Evolutionary conservation across 2,888 invertebrate species (phyloP).

Genomic region (Phalera bucephala): DNA sequence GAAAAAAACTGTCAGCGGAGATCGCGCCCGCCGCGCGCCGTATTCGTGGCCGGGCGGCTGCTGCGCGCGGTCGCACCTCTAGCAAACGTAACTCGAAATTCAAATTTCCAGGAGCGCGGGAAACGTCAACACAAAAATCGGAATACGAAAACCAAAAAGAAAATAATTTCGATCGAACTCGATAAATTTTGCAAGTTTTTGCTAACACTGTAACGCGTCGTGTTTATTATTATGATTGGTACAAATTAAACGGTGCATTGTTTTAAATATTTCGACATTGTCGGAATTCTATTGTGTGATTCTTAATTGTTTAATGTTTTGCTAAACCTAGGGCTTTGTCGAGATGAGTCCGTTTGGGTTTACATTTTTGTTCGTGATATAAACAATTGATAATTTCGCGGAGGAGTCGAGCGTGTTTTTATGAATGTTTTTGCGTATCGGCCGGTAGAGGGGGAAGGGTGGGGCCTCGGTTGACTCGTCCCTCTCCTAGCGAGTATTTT

Average conservation of each 20-base stretch:
- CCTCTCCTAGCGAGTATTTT: slow-evolving; percentile 81
- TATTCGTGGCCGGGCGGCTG: slow-evolving; percentile 76
- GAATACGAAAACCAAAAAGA: slow-evolving; percentile 24
- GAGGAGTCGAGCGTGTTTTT: slow-evolving; percentile 74
- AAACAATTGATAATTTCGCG: slow-evolving; percentile 79
- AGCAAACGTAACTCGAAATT: slow-evolving; percentile 40
- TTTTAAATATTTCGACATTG: slow-evolving; percentile 75
- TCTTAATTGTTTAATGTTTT: slow-evolving; percentile 71
- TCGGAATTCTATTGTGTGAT: slow-evolving; percentile 70
- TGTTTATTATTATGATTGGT: slow-evolving; percentile 72
- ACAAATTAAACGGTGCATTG: slow-evolving; percentile 70
- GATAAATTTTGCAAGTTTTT: no score
- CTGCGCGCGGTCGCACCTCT: slow-evolving; percentile 67
- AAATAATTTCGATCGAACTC: slow-evolving; percentile 41
- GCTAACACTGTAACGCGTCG: slow-evolving; percentile 55
- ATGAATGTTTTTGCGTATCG: slow-evolving; percentile 80
- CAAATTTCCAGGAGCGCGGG: slow-evolving; percentile 69
- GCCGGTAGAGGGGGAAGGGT: slow-evolving; percentile 73
- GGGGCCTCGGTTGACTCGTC: slow-evolving; percentile 77
- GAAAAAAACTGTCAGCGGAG: slow-evolving; percentile 61
- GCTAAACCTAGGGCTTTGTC: slow-evolving; percentile 61
- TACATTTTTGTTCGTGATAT: slow-evolving; percentile 68
- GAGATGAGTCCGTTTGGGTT: slow-evolving; percentile 58
- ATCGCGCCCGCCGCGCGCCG: slow-evolving; percentile 46
- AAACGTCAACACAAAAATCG: slow-evolving; percentile 55